phyloP scores from a whole-genome alignment of 2,797 vertebrate genomes.

The Sciurus vulgaris region DNA sequence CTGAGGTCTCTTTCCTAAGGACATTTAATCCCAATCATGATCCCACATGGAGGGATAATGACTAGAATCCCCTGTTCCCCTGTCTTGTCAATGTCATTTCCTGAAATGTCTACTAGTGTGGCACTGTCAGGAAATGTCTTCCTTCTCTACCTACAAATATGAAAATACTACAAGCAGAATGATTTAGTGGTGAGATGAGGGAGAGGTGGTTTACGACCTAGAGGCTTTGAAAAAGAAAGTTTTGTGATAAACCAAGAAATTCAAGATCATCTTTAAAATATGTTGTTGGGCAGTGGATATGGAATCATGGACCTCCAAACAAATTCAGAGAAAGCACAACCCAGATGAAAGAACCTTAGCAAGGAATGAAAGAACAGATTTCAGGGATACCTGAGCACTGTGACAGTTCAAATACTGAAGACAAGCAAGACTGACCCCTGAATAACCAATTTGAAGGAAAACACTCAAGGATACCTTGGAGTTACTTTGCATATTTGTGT shows the following conservation, averaged over 20 bases:
- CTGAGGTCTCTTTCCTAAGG: neutral
- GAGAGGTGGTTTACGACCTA: neutral
- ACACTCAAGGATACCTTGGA: neutral
- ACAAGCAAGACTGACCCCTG: neutral
- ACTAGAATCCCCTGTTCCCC: neutral
- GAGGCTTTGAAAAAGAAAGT: neutral
- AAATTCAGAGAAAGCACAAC: neutral
- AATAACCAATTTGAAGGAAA: neutral
- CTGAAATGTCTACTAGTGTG: neutral
- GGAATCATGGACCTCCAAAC: neutral
- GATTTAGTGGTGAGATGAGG: neutral
- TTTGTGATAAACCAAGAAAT: neutral
- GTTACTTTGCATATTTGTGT: neutral
- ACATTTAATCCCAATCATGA: neutral
- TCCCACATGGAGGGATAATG: neutral
- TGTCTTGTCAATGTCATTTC: neutral
- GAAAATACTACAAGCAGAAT: neutral
- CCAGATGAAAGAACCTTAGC: neutral
- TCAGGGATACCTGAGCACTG: neutral
- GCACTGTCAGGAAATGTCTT: neutral
- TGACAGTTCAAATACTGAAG: neutral
- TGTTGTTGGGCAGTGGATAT: neutral
- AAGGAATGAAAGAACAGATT: neutral
- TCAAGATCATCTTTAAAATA: constrained; percentile 16
- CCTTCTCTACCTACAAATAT: neutral